Conservation (phyloP, 2,113 vertebrate species). For the Mobula birostris region DNA sequence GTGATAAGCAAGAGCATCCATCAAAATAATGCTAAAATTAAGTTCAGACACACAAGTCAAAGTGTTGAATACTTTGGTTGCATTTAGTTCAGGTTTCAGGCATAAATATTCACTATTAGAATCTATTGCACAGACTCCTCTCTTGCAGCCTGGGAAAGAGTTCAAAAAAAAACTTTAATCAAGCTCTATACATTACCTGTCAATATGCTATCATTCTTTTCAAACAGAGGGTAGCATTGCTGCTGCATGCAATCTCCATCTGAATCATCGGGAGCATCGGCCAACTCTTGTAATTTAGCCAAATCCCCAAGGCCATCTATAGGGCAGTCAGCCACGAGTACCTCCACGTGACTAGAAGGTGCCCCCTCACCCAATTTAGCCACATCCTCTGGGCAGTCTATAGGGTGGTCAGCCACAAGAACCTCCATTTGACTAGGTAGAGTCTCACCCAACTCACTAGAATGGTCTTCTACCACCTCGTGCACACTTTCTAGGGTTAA, state of each 20-base stretch:
- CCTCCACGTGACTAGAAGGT: neutral
- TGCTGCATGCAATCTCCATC: conserved; percentile 48
- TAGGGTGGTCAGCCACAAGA: no score
- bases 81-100: neutral
- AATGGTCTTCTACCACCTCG: neutral
- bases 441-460: neutral
- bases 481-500: neutral
- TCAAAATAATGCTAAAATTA: neutral
- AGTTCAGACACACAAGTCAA: neutral
- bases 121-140: neutral
- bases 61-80: neutral
- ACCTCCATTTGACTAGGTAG: no score
- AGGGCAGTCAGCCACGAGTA: neutral
- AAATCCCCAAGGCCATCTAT: neutral
- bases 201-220: conserved; percentile 61
- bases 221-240: conserved; percentile 58
- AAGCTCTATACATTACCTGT: conserved; percentile 70
- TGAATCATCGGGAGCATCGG: neutral
- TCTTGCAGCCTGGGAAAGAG: no score
- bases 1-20: neutral
- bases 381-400: no score
- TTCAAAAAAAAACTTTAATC: neutral
- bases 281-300: neutral
- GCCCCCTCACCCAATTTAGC: neutral
- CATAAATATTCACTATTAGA: neutral